Percentiles rank a stretch among this genome's conserved stretches.
phyloP scores from a whole-genome alignment of 2,888 invertebrate species.

The Meloe dianella region DNA sequence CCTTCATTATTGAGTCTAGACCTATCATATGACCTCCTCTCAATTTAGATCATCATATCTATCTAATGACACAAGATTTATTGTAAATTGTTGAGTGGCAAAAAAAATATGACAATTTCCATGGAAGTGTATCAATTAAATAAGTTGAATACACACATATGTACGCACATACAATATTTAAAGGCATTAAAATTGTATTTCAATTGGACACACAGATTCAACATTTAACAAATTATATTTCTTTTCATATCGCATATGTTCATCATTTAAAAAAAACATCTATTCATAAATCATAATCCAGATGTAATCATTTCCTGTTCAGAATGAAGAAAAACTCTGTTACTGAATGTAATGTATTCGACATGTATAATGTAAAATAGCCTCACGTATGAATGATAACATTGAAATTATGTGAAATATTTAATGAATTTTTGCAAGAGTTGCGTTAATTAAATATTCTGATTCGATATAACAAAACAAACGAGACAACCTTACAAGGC shows the following conservation, averaged over 20 bases:
- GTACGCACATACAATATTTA: neutral
- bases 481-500: neutral
- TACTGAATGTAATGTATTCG: neutral
- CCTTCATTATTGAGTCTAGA: neutral
- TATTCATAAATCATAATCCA: neutral
- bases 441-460: neutral
- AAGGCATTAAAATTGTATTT: neutral
- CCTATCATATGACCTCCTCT: conserved; percentile 4
- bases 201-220: neutral
- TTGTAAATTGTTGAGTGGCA: neutral
- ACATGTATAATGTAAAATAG: neutral
- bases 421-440: too few relatives aligned
- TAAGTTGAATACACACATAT: too few relatives aligned
- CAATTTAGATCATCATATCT: neutral
- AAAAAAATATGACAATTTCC: neutral
- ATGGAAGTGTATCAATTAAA: neutral
- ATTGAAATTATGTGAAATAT: too few relatives aligned
- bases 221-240: neutral
- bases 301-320: neutral
- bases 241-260: neutral
- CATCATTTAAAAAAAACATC: neutral
- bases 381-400: too few relatives aligned
- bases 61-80: neutral
- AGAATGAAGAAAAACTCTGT: neutral
- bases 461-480: neutral